Conservation (phyloP, 2,888 invertebrate species). For the Cheilosia impressa region DNA sequence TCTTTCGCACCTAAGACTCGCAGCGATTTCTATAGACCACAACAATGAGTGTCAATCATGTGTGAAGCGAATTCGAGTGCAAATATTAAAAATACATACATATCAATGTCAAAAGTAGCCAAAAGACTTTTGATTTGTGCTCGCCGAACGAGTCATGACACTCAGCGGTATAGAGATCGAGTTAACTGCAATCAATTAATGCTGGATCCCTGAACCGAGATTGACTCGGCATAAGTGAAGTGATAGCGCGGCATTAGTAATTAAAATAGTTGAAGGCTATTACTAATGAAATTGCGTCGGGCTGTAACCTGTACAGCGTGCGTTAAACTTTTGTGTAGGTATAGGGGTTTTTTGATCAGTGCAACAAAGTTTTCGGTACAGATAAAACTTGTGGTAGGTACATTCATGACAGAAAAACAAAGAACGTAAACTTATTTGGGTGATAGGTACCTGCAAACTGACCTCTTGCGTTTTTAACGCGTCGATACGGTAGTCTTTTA, state of each 20-base stretch:
- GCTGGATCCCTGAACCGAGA: constrained; percentile 1
- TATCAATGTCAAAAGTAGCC: neutral
- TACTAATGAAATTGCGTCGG: neutral
- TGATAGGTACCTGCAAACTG: too few relatives aligned
- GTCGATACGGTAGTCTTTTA: too few relatives aligned
- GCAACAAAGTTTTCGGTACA: neutral
- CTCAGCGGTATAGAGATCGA: neutral
- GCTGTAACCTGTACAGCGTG: too few relatives aligned
- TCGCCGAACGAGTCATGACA: neutral
- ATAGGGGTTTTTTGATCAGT: too few relatives aligned
- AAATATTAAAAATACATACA: constrained; percentile 3
- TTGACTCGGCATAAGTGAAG: neutral
- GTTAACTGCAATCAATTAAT: neutral
- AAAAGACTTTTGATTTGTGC: neutral
- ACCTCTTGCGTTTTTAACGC: too few relatives aligned
- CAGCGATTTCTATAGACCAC: neutral
- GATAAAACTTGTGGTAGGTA: neutral
- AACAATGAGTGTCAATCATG: constrained; percentile 15
- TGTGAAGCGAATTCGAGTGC: constrained; percentile 14
- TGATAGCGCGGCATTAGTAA: neutral
- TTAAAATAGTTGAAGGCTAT: neutral
- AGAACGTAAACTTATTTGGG: too few relatives aligned
- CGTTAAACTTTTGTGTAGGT: too few relatives aligned
- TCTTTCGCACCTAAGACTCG: neutral
- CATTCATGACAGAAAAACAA: too few relatives aligned